Base-by-base conservation (phyloP, 2,113 vertebrate species). In the Peromyscus californicus region DNA sequence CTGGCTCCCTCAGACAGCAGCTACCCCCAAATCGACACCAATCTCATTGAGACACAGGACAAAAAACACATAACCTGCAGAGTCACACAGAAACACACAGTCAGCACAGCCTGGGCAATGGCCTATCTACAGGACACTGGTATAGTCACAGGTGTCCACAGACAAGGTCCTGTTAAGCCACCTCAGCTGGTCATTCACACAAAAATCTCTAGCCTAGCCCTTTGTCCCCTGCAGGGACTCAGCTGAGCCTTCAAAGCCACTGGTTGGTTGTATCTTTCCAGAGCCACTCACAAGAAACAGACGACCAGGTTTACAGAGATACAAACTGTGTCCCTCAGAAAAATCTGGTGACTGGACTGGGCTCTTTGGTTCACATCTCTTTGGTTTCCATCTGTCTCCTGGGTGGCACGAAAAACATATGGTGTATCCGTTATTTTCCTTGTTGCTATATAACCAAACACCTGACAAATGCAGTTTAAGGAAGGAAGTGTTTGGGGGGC, bases 241-340 rank as follows among this genome's bases (percentile, higher is more conserved):
- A 4, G n/a, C 39, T 85, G 26, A 85, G 39, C 39, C 57, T 65
- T 84, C 57, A 42, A 63, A 63, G 57, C 57, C 57, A 84, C 82
- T 42, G 15, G 59, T 63, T 42, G 7, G 59, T 42, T 63, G n/a
- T 17, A 84, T 42, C 84, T 15, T 45, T 3, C n/a, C 45, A 42
- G 33, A 22, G 22, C 29, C 42, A 33, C 72, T 39, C 15, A 19
- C 29, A 1, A 24, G 45, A n/a, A 7, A 1, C 11, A 9, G 51
- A 69, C 9, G 7, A n/a, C 6, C 57, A 0, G 1, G 3, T 16
- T 36, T 36, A 1, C 42, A 51, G 21, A 76, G 39, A 29, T 0
- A 13, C 31, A 69, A 17, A 8, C 74, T 2, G 2, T 39, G n/a
- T 45, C n/a, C 79, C 78, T 48, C 22, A 69, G 65, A 24, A 31